Conservation (phyloP, 2,797 vertebrate genomes). For the Margarornis squamiger region DNA sequence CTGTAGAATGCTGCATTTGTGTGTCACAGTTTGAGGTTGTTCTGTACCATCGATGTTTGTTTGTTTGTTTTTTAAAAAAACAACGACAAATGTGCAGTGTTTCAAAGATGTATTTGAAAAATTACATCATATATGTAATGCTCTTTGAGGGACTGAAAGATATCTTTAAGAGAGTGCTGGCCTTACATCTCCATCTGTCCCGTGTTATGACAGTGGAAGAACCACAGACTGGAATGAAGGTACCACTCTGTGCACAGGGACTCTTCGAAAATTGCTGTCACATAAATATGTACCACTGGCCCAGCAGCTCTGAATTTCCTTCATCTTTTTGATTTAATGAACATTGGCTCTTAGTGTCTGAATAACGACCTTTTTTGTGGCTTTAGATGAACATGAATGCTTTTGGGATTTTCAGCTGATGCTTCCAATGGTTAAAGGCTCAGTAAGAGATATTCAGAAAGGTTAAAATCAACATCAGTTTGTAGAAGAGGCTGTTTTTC, state of each 20-base stretch:
- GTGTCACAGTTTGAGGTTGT: accelerated
- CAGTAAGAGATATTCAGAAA: background rate
- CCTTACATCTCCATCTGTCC: background rate
- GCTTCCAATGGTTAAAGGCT: background rate
- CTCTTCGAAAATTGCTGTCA: background rate
- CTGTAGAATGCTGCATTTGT: background rate
- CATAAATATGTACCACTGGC: background rate
- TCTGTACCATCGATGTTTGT: background rate
- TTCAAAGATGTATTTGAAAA: background rate
- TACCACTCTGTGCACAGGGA: background rate
- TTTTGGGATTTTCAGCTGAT: background rate
- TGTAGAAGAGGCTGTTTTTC: background rate
- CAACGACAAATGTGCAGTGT: accelerated
- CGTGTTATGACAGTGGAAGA: accelerated
- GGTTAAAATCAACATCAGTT: background rate
- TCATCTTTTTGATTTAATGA: background rate
- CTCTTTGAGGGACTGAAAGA: background rate
- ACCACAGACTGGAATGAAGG: background rate
- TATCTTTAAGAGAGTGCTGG: background rate
- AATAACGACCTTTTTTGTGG: background rate
- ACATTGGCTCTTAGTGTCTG: background rate
- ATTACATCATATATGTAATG: background rate
- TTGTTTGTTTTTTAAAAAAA: background rate
- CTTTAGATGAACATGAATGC: background rate
- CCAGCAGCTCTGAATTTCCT: background rate